Evolutionary conservation across 2,113 vertebrate genomes (phyloP).

Genomic region (Rallus limicola): DNA sequence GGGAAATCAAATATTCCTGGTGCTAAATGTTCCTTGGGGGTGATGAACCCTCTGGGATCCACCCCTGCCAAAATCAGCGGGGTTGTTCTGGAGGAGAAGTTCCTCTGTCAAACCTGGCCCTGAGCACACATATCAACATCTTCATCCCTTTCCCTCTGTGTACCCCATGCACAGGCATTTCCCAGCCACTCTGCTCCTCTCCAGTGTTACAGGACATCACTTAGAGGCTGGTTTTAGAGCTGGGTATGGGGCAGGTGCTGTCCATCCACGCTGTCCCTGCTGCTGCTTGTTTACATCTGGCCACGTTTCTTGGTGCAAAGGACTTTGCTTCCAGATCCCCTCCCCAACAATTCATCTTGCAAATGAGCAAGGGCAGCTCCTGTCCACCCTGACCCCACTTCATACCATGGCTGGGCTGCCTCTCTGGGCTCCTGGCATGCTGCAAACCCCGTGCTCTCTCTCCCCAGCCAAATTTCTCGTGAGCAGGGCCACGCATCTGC

Average conservation of each 20-base stretch:
- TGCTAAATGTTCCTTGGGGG: not conserved
- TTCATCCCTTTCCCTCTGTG: not conserved
- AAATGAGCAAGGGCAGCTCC: not conserved
- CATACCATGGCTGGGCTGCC: fast-evolving
- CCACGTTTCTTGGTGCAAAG: not conserved
- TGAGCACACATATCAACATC: fast-evolving
- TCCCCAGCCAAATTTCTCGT: not conserved
- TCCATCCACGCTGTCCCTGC: not conserved
- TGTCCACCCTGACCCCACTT: fast-evolving
- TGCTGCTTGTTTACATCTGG: not conserved
- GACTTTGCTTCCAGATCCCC: not conserved
- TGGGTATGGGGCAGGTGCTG: fast-evolving
- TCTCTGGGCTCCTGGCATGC: fast-evolving
- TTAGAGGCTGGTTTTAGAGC: not conserved
- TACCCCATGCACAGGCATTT: not conserved
- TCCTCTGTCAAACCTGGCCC: not conserved
- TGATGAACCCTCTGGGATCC: not conserved
- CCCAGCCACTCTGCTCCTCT: not conserved
- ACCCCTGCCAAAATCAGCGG: not conserved
- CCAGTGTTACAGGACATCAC: not conserved
- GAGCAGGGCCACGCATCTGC: not conserved
- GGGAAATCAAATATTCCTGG: not conserved
- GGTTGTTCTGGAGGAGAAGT: not conserved
- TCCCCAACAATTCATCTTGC: fast-evolving
- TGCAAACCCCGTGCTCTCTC: too few species aligned